A percentile compares a stretch with the other conserved stretches of the same genome.
Evolutionary conservation across 2,797 vertebrate genomes (phyloP).

Genomic region (Amphiprion clarkii): DNA sequence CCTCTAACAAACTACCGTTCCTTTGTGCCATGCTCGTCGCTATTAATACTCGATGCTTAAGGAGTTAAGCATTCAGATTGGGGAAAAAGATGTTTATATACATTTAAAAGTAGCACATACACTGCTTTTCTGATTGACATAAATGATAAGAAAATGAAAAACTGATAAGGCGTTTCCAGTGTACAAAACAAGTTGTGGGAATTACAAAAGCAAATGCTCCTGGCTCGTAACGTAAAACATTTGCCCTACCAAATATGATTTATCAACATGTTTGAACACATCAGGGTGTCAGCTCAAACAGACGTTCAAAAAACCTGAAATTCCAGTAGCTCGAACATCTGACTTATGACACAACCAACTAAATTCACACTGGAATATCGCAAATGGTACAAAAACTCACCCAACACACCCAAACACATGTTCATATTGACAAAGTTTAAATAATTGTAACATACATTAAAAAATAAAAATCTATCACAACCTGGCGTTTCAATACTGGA

Average conservation of each 20-base stretch:
- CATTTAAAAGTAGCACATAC: slow-evolving; percentile 10
- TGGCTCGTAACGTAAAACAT: slow-evolving; percentile 32
- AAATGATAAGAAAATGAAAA: not conserved
- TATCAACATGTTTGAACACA: slow-evolving; percentile 77
- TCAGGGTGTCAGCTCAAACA: slow-evolving; percentile 61
- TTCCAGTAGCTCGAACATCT: slow-evolving; percentile 66
- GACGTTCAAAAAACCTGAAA: slow-evolving; percentile 74
- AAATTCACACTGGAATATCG: not conserved
- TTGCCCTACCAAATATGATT: slow-evolving; percentile 55
- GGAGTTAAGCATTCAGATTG: not conserved
- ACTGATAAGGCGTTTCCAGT: not conserved
- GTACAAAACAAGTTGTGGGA: slow-evolving; percentile 33
- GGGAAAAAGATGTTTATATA: not conserved
- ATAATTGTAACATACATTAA: not conserved
- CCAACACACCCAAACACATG: not conserved
- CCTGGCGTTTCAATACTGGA: not conserved
- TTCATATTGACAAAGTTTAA: not conserved
- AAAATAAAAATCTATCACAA: not conserved
- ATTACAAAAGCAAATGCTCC: slow-evolving; percentile 27
- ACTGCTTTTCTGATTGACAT: not conserved
- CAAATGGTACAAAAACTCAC: not conserved
- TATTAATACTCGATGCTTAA: not conserved
- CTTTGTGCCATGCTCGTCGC: not conserved
- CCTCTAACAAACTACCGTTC: not conserved
- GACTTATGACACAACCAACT: slow-evolving; percentile 35